phyloP scores from a whole-genome alignment of 2,113 vertebrate species.

The Suncus etruscus region DNA sequence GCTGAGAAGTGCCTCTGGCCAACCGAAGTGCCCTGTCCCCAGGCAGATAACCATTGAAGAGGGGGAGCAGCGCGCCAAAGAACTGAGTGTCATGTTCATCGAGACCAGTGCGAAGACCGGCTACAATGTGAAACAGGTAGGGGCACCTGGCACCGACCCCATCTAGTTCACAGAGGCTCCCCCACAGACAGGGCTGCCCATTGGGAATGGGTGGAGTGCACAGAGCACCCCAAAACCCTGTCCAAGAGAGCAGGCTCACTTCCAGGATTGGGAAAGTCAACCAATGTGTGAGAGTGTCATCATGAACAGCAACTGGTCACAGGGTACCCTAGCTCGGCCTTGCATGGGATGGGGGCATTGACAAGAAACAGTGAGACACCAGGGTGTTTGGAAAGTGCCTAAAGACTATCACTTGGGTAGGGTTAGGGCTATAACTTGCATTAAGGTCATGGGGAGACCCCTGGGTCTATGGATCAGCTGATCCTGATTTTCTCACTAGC shows the following conservation, averaged over 20 bases:
- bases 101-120: slow-evolving; percentile 89
- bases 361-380: too few species aligned
- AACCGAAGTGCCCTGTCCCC: not conserved
- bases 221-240: not conserved
- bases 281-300: not conserved
- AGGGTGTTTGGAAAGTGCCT: too few species aligned
- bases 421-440: not conserved
- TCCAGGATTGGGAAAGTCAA: not conserved
- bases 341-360: not conserved
- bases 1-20: not conserved
- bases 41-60: slow-evolving; percentile 96
- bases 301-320: too few species aligned
- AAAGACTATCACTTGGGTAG: not conserved
- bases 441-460: too few species aligned
- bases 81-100: slow-evolving; percentile 96
- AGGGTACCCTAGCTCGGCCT: too few species aligned
- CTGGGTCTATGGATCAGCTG: too few species aligned
- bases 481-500: too few species aligned
- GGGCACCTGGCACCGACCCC: accelerated
- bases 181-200: not conserved
- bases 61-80: slow-evolving; percentile 95
- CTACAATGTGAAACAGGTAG: slow-evolving; percentile 89
- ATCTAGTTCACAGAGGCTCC: not conserved
- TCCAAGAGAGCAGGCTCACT: too few species aligned
- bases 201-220: not conserved